Evolutionary conservation across 92 coral and sea anemone species (phyloP), one percentile per base, ranked within the genome.

Genomic region (Montipora capitata): DNA sequence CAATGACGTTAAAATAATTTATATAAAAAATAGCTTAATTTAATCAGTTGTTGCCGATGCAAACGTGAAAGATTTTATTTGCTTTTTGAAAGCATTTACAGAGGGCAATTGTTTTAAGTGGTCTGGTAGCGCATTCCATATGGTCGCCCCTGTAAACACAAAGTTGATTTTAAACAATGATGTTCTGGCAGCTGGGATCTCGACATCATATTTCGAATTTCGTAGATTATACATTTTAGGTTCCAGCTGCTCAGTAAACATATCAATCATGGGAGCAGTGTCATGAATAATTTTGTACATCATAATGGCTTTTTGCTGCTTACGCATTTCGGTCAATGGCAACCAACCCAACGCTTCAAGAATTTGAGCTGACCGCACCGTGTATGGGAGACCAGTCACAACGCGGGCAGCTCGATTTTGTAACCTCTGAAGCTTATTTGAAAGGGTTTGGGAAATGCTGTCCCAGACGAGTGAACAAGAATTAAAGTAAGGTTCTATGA

Each of bases 141-240:
- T 64, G 3, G 39, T 16, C 40, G 77, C 76, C 20, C 87, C 82
- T 40, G 74, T 67, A 51, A 49, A 87, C 7, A 73, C 91, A 56
- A 87, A 87, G 67, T 80, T 65, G 44, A 54, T 81, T 68, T 66
- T 66, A 42, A 68, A 88, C 49, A 44, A 38, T 59, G 81, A 80
- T 71, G 84, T 88, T 88, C 73, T 52, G 38, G 62, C 87, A 59
- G 81, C 73, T 12, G 20, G 88, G 87, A 89, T 54, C 76, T 76
- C 75, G 16, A 89, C 75, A 35, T 74, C 76, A 39, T 63, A 41
- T 61, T 62, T 62, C 45, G 79, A 82, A 57, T 57, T 74, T 44
- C 20, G 20, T 18, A 18, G 20, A 18, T 18, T 18, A 18, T 18
- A 18, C 20, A 18, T 18, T 18, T 18, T 18, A 18, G 20, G 0